These are phyloP conservation scores for Diplodus sargus DNA, from an alignment of 2,797 vertebrate species.

Conservation along the genomic window DNA sequence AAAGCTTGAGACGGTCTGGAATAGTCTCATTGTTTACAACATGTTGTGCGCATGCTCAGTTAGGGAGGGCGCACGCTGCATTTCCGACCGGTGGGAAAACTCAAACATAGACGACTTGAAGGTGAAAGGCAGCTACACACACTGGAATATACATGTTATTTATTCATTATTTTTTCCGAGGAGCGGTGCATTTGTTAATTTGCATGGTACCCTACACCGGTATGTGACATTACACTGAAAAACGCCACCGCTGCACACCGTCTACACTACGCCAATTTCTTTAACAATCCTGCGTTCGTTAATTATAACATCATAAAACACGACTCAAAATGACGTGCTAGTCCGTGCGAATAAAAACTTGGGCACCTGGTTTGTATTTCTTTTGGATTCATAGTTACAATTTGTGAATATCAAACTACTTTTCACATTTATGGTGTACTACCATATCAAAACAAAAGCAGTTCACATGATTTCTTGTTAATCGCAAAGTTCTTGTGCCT, in stretches of 20 bases:
- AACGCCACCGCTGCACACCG: background rate
- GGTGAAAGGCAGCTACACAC: background rate
- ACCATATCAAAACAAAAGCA: background rate
- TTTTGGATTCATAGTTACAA: background rate
- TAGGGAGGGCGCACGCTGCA: constrained; percentile 75
- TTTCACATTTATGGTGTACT: background rate
- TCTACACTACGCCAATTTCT: background rate
- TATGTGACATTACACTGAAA: background rate
- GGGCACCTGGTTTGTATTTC: background rate
- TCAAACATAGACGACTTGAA: background rate
- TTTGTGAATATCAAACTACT: background rate
- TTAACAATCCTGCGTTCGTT: background rate
- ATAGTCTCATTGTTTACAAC: constrained; percentile 88
- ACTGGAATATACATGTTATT: too few relatives aligned
- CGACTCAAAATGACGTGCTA: background rate
- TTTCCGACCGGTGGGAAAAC: constrained; percentile 62
- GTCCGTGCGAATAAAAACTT: background rate
- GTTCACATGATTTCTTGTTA: background rate
- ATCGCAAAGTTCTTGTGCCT: background rate
- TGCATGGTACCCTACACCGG: background rate
- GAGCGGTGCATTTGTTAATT: accelerated
- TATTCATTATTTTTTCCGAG: too few relatives aligned
- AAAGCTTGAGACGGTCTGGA: constrained; percentile 83
- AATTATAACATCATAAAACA: background rate
- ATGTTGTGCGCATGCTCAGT: constrained; percentile 81